Evolutionary conservation across 2,888 invertebrate species (phyloP).

Genomic region (Coelinius sp.): DNA sequence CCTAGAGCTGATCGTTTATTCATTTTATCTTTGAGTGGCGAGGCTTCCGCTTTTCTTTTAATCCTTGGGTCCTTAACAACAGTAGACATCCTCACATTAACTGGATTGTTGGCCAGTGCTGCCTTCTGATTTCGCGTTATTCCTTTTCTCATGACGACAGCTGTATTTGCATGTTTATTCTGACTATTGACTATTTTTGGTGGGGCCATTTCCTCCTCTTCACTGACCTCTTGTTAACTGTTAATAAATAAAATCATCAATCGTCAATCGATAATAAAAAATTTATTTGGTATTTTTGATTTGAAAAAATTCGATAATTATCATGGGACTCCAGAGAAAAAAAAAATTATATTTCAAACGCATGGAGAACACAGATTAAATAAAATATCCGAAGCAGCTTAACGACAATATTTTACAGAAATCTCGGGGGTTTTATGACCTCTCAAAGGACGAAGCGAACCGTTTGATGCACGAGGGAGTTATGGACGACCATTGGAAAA

Average conservation of each 20-base stretch:
- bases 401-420: not conserved
- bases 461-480: not conserved
- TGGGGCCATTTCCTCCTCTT: constrained; percentile 75
- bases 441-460: not conserved
- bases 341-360: too few relatives aligned
- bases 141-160: constrained; percentile 72
- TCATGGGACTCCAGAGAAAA: too few relatives aligned
- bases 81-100: constrained; percentile 66
- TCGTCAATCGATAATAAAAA: not conserved
- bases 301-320: too few relatives aligned
- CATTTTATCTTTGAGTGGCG: constrained; percentile 82
- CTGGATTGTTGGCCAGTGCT: constrained; percentile 43
- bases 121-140: constrained; percentile 77
- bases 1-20: constrained; percentile 88
- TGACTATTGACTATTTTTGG: constrained; percentile 74
- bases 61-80: constrained; percentile 73
- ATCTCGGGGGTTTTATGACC: not conserved
- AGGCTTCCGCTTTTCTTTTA: constrained; percentile 87
- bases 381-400: constrained; percentile 13
- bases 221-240: constrained; percentile 10
- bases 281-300: constrained; percentile 15
- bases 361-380: not conserved
- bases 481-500: constrained; percentile 21
- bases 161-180: constrained; percentile 71
- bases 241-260: not conserved